Evolutionary conservation across 2,888 invertebrate genomes (phyloP), one percentile per base, ranked within the genome.

Genomic region (Ormyrus labotus): DNA sequence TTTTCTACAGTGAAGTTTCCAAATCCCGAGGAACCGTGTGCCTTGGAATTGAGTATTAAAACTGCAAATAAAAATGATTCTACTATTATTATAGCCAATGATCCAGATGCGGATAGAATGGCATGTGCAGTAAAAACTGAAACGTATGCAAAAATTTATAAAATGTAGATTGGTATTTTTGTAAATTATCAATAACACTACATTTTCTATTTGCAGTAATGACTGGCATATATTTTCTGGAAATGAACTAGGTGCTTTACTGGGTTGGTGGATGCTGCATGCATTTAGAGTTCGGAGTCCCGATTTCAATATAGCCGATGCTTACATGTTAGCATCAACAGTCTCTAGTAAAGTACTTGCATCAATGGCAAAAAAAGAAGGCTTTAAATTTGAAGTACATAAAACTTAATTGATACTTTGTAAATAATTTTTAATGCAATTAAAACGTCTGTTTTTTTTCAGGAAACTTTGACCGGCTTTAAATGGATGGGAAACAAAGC

Each of bases 401-500:
- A 51, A 9, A 87, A 34, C 34, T 34, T 34, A 4, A 34, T 34
- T 34, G 0, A 34, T 34, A 34, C 4, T 34, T 57, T 45, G 69
- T 60, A 57, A 67, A 67, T 68, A 73, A 67, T 53, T 13, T 48
- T 65, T 9, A 34, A 34, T 34, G 34, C 34, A 34, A 34, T 34
- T 50, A 13, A 50, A 13, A 65, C 7, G 47, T 65, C 19, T 73
- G 19, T 67, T 61, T 51, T 78, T 94, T 94, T 83, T 91, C 93
- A 83, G 92, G 98, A 99, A 92, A 99, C 99, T 0, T 92, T 99
- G 73, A 99, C 99, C 0, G 99, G 99, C 0, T 99, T 99, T 90
- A 99, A 99, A 89, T 99, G 99, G 99, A 98, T 99, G 97, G 99
- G 97, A 92, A 99, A 99, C 91, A 94, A 94, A 86, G 93, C 96